Base-by-base conservation (phyloP, 2,888 invertebrate species). In the Plebejus melissa region DNA sequence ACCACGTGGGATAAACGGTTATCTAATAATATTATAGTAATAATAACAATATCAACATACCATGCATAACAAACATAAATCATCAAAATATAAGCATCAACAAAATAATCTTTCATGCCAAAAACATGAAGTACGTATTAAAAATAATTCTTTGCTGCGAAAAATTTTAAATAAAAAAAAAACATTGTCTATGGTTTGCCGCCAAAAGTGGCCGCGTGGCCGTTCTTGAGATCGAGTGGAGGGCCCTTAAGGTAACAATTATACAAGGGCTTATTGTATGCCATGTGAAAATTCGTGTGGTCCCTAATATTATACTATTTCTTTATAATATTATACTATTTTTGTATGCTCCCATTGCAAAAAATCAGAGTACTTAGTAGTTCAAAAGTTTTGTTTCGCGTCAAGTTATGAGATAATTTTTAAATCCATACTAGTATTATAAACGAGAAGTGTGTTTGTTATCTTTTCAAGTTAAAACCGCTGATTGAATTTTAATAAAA, bases 151-250 rank as follows among this genome's bases (percentile, higher is more conserved):
- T 36, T 54, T 32, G 72, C 28, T 32, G 16, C 50, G 1, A 72
- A 2, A 72, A 6, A 72, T 50, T 72, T 72, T 5, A 54, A 72
- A n/a, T 70, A 70, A 72, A 72, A 71, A 72, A 72, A 72, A 72
- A 60, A 65, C 4, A 72, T 72, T 72, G 72, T 54, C 72, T 72
- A 54, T 54, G 72, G 16, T 72, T 54, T 50, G 54, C 72, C 54
- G 72, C 72, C 72, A 72, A 72, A 36, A 54, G 46, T 50, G 11
- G 72, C 72, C 72, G 72, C 72, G 72, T 72, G 72, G 50, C 50
- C 1, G 72, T 50, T 32, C 72, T 72, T 16, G 72, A 72, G 16
- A 28, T 72, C 3, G 4, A 72, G 32, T 72, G 36, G 9, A 72
- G 54, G 16, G 11, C 54, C 50, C 72, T 72, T 32, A 6, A 54